These are phyloP conservation scores for Perognathus longimembris DNA, from an alignment of 2,113 vertebrate species.

Conservation along the genomic window DNA sequence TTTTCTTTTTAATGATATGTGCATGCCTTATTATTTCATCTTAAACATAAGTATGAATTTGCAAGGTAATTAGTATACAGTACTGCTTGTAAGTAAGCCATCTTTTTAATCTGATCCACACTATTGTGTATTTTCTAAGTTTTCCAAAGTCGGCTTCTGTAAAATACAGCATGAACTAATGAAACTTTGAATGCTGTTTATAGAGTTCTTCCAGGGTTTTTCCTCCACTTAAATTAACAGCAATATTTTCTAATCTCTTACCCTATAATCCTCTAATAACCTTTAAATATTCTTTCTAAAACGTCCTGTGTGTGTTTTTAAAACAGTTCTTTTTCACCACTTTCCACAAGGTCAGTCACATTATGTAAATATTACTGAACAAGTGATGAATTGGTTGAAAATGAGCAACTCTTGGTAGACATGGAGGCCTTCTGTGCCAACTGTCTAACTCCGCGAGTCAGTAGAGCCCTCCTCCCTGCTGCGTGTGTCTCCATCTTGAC, in stretches of 20 bases:
- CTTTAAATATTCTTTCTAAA: slow-evolving; percentile 1
- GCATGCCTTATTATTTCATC: background rate
- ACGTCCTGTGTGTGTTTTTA: background rate
- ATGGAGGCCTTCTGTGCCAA: background rate
- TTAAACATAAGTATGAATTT: background rate
- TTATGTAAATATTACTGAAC: background rate
- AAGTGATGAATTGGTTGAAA: background rate
- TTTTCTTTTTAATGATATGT: background rate
- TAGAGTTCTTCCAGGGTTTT: background rate
- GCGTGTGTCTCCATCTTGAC: background rate
- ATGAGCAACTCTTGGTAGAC: background rate
- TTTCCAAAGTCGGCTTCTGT: background rate
- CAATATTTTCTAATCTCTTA: background rate
- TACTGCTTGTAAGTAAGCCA: background rate
- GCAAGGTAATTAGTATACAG: background rate
- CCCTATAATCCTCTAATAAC: no score
- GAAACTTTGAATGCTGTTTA: background rate
- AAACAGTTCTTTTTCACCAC: background rate
- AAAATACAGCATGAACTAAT: background rate
- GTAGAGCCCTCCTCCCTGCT: background rate
- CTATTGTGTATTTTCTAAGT: background rate
- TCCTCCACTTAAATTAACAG: background rate
- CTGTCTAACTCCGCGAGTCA: background rate
- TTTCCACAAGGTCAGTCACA: background rate
- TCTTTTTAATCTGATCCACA: background rate